Base-by-base conservation (phyloP, 2,113 vertebrate species). In the Pheucticus melanocephalus region DNA sequence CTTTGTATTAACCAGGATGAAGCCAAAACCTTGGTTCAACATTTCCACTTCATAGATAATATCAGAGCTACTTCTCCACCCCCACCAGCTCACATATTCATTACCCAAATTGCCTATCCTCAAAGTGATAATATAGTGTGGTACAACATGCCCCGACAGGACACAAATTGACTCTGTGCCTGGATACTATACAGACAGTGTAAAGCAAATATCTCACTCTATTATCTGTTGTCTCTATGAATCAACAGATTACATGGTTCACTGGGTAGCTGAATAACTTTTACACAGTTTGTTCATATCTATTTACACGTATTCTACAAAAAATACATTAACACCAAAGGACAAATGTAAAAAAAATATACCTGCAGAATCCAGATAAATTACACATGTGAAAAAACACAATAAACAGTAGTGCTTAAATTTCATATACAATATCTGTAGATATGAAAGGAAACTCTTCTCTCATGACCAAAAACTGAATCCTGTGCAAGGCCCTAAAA, bases 211-310 rank as follows among this genome's bases (percentile, higher is more conserved):
- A 98, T 98, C 98, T 98, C 98, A 98, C 98, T 98, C 98, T 98
- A 98, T 98, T 98, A 98, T 98, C 98, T 98, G 98, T 97, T 98
- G 98, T 98, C 98, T 98, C 98, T 96, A 97, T 97, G 97, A 98
- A 97, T 97, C 97, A 98, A 98, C 98, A 98, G 97, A 98, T 98
- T 98, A 98, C 97, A 98, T 96, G 98, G 98, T 98, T 98, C 98
- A 98, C 97, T 96, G 98, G 95, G 92, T 95, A 97, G 95, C 98
- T 97, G 98, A 98, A 98, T 98, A 98, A 98, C 97, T 98, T 97
- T 97, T 97, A 98, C 98, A 98, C 98, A 97, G 98, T 98, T 98
- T 98, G 97, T 91, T 98, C 98, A 96, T 98, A 97, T 98, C 98
- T 98, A 98, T 98, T 98, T 98, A 95, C 98, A 98, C 98, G 97